Evolutionary conservation across 2,888 invertebrate genomes (phyloP).

Genomic region (Yponomeuta sedellus): DNA sequence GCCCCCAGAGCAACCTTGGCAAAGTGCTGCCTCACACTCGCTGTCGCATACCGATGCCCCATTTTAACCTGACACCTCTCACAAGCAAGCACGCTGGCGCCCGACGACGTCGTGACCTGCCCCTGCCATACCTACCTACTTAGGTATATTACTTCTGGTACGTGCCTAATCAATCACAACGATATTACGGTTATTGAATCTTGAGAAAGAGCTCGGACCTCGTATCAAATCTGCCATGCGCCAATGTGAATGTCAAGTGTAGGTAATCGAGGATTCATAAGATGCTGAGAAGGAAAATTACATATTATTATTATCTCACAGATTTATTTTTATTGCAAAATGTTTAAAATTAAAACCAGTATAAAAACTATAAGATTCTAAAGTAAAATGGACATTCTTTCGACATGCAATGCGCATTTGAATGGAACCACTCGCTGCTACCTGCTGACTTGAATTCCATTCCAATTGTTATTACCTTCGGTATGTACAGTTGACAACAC

Average conservation of each 20-base stretch:
- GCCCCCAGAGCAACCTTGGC: background rate
- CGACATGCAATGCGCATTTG: slow-evolving; percentile 13
- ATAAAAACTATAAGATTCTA: too few species aligned
- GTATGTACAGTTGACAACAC: too few species aligned
- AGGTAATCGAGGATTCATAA: too few species aligned
- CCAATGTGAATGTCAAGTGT: too few species aligned
- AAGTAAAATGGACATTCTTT: slow-evolving; percentile 12
- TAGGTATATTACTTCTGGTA: background rate
- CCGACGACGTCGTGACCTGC: background rate
- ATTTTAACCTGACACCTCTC: background rate
- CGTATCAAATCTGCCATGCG: background rate
- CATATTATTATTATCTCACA: too few species aligned
- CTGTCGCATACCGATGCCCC: background rate
- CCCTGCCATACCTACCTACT: background rate
- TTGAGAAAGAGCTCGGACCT: background rate
- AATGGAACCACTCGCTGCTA: slow-evolving; percentile 16
- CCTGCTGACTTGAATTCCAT: slow-evolving; percentile 16
- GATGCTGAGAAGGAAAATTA: too few species aligned
- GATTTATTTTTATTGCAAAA: too few species aligned
- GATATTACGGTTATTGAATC: background rate
- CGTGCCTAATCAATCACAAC: background rate
- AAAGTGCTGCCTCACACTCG: background rate
- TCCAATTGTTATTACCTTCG: slow-evolving; percentile 7
- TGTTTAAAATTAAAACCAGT: too few species aligned
- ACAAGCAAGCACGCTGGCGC: background rate